Percentiles rank a stretch among this genome's conserved stretches.
These are phyloP conservation scores for Sebastiscus albofasciatus DNA, from an alignment of 2,797 vertebrate genomes.

Conservation along the genomic window DNA sequence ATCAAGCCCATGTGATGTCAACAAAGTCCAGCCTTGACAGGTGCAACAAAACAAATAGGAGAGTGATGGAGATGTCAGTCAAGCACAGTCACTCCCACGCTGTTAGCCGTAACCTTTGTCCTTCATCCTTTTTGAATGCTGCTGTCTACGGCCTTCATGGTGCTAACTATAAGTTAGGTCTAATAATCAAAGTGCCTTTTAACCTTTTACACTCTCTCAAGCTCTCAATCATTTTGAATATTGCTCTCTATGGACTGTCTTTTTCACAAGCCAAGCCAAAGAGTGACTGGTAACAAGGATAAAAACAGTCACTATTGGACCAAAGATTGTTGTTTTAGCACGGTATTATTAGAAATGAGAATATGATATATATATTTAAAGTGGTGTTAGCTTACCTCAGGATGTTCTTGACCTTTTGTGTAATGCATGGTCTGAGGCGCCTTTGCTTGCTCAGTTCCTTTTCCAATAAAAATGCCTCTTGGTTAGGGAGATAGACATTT, in stretches of 20 bases:
- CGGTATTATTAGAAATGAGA: not conserved
- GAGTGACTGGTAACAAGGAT: not conserved
- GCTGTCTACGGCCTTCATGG: too few species aligned
- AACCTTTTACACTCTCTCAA: too few species aligned
- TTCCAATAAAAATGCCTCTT: not conserved
- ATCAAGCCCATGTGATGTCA: not conserved
- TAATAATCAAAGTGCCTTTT: too few species aligned
- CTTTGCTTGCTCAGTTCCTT: not conserved
- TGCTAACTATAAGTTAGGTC: too few species aligned
- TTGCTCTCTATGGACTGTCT: too few species aligned
- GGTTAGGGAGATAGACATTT: not conserved
- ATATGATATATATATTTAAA: not conserved
- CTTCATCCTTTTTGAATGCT: too few species aligned
- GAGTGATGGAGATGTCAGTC: too few species aligned
- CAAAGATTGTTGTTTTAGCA: not conserved
- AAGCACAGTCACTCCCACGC: too few species aligned
- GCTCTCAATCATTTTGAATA: too few species aligned
- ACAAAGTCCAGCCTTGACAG: not conserved
- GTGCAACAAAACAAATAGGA: too few species aligned
- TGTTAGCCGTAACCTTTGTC: too few species aligned
- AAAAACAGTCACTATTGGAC: not conserved
- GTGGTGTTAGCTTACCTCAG: not conserved
- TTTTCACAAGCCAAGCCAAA: too few species aligned
- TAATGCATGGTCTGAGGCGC: not conserved
- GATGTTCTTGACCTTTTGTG: not conserved